Conservation (phyloP, 2,888 invertebrate species). For the Microdon myrmicae region DNA sequence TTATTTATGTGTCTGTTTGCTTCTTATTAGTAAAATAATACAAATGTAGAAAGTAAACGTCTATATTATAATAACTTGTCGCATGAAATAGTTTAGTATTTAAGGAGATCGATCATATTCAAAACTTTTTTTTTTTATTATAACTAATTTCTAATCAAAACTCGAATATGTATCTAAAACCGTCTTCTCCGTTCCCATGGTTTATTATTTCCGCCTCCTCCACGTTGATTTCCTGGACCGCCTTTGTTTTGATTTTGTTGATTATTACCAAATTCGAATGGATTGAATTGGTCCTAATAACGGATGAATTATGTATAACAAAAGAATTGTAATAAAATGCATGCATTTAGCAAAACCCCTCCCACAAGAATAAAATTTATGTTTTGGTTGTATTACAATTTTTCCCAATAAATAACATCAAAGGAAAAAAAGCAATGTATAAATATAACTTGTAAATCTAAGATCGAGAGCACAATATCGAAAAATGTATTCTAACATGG, state of each 20-base stretch:
- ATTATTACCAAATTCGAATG: conserved; percentile 66
- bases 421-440: conserved; percentile 6
- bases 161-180: conserved; percentile 60
- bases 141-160: too few species aligned
- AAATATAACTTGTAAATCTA: conserved; percentile 1
- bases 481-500: conserved; percentile 31
- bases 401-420: too few species aligned
- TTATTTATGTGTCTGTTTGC: too few species aligned
- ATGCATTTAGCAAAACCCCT: conserved; percentile 23
- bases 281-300: conserved; percentile 62
- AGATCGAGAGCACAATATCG: too few species aligned
- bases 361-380: conserved; percentile 25
- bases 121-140: too few species aligned
- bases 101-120: too few species aligned
- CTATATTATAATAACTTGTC: too few species aligned
- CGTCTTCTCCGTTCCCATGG: conserved; percentile 66
- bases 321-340: conserved; percentile 47
- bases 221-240: conserved; percentile 59
- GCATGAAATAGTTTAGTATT: too few species aligned
- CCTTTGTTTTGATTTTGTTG: conserved; percentile 61
- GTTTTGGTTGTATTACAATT: too few species aligned
- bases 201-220: conserved; percentile 59
- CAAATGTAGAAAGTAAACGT: too few species aligned
- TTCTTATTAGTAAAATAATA: too few species aligned
- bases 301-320: conserved; percentile 58